phyloP scores from a whole-genome alignment of 2,888 invertebrate genomes.

The Lacanobia wlatinum region DNA sequence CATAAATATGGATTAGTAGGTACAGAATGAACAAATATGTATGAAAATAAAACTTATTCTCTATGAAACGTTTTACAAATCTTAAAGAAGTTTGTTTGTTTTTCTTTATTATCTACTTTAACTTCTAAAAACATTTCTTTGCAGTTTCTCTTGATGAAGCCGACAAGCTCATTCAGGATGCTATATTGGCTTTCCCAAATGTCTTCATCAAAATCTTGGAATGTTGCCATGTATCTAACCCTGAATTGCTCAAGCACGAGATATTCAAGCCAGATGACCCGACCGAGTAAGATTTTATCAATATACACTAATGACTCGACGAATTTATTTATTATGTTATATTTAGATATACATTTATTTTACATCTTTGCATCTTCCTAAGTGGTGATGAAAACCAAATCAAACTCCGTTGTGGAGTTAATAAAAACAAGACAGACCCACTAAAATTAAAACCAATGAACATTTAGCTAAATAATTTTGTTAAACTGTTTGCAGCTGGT shows the following conservation, averaged over 20 bases:
- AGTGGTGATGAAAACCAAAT: neutral
- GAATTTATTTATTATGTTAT: neutral
- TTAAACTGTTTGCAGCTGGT: constrained; percentile 63
- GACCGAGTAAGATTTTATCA: constrained; percentile 38
- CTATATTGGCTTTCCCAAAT: constrained; percentile 73
- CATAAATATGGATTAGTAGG: too few species aligned
- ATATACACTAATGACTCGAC: neutral
- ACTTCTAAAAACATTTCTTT: constrained; percentile 11
- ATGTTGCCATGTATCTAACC: constrained; percentile 41
- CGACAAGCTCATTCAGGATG: constrained; percentile 66
- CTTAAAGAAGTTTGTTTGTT: neutral
- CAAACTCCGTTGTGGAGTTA: neutral
- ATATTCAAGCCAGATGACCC: constrained; percentile 42
- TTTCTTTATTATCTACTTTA: neutral
- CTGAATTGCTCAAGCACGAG: constrained; percentile 12
- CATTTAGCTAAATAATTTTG: neutral
- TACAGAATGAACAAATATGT: too few species aligned
- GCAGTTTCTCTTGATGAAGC: constrained; percentile 63
- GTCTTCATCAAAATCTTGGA: constrained; percentile 68
- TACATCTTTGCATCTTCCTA: neutral
- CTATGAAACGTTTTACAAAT: neutral
- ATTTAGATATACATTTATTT: neutral
- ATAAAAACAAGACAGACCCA: too few species aligned
- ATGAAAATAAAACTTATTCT: too few species aligned
- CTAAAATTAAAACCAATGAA: too few species aligned